These are phyloP conservation scores for Oithona nana DNA, from an alignment of 2,888 invertebrate genomes.

Conservation along the genomic window DNA sequence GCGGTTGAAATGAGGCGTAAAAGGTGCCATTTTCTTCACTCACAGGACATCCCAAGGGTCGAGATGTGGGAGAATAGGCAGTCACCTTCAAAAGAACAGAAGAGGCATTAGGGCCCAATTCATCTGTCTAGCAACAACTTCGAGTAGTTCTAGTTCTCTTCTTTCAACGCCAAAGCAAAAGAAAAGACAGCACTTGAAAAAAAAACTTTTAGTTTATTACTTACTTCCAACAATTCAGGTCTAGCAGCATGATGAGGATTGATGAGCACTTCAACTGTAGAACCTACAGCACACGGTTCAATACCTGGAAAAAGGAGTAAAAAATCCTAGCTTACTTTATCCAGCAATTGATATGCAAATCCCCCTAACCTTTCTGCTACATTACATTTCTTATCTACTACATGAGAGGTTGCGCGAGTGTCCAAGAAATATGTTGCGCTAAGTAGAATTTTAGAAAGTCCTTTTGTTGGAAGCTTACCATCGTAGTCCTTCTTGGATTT, in stretches of 20 bases:
- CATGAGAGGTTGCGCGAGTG: background rate
- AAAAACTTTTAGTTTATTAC: background rate
- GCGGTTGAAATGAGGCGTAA: slow-evolving; percentile 88
- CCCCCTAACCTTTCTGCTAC: no score
- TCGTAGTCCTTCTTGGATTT: slow-evolving; percentile 16
- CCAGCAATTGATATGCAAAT: no score
- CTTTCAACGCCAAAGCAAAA: no score
- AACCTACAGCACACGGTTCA: slow-evolving; percentile 85
- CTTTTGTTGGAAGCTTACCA: no score
- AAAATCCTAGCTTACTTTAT: no score
- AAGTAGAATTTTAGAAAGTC: no score
- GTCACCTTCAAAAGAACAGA: slow-evolving; percentile 41
- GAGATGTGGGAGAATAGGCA: slow-evolving; percentile 74
- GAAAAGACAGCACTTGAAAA: background rate
- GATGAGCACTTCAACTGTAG: slow-evolving; percentile 71
- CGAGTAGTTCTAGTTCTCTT: no score
- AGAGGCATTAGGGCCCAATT: background rate
- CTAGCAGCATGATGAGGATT: slow-evolving; percentile 17
- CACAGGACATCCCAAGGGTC: slow-evolving; percentile 53
- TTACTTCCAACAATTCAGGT: slow-evolving; percentile 11
- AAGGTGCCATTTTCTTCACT: slow-evolving; percentile 70
- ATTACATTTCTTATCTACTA: background rate
- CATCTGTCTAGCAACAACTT: no score
- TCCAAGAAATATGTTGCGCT: no score
- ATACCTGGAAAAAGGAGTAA: no score